Evolutionary conservation across 2,113 vertebrate species (phyloP), one percentile per base, ranked within the genome.

Genomic region (Caracal caracal): DNA sequence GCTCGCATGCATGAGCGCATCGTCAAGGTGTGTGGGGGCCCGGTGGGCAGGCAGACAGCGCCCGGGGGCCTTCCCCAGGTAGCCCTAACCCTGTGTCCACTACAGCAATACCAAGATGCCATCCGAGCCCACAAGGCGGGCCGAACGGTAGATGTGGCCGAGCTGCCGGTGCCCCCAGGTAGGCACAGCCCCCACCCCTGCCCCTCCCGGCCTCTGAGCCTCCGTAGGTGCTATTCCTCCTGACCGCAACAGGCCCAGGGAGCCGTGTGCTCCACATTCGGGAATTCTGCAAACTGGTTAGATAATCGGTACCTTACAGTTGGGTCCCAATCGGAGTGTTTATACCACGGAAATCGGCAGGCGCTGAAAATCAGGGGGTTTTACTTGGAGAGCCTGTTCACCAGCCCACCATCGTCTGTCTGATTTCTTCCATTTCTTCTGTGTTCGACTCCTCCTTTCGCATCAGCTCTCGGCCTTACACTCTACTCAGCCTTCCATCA

Each of bases 1-100:
- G 99, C 99, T 0, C 99, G 99, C 43, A 99, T 99, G 99, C 99
- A 99, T 30, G 99, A 99, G 93, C 99, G 99, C 37, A 99, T 99
- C 11, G 95, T 99, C 73, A 99, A 99, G 99, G 99, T 99, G 65
- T 16, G 68, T 35, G 43, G 40, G 35, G 8, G 90, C 43, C 8
- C 0, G 15, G 40, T 0, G 26, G 79, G 61, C 1, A 0, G 20
- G 40, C 6, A 2, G 24, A 30, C 11, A 6, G 16, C 16, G 33
- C 71, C 68, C 2, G 6, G n/a, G 30, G 35, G 30, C 79, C 47
- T 16, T 1, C 30, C 61, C 22, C 19, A 16, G 47, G 49, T 9
- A 20, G 26, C 63, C 37, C 70, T 95, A 7, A 97, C 33, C 20
- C 22, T 12, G 16, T 95, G n/a, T 96, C n/a, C 53, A 24, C 91